Conservation (phyloP, 2,888 invertebrate species). For the Epirrhoe alternata region DNA sequence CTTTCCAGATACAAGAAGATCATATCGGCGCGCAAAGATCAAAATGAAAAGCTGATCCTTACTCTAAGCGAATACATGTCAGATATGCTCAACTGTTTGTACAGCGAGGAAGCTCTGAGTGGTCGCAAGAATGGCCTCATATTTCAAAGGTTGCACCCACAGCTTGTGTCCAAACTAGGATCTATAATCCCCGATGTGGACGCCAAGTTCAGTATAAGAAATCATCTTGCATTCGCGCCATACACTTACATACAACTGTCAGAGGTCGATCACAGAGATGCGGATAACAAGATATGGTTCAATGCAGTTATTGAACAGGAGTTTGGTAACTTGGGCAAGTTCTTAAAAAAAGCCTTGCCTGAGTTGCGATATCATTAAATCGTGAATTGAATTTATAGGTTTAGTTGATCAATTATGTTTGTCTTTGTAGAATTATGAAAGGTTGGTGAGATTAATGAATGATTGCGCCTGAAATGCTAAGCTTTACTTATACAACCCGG, state of each 20-base stretch:
- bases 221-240: constrained; percentile 70
- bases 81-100: constrained; percentile 72
- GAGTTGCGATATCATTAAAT: constrained; percentile 48
- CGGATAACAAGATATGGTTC: constrained; percentile 63
- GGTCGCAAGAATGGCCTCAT: constrained; percentile 59
- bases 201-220: constrained; percentile 63
- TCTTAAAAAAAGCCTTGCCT: constrained; percentile 60
- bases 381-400: not conserved
- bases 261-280: constrained; percentile 51
- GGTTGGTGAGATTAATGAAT: not conserved
- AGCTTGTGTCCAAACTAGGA: constrained; percentile 61
- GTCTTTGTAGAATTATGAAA: not conserved
- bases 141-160: constrained; percentile 64
- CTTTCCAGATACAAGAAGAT: constrained; percentile 68
- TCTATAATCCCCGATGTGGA: constrained; percentile 65
- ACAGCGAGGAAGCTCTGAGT: constrained; percentile 60
- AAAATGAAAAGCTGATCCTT: constrained; percentile 54
- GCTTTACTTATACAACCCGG: constrained; percentile 14
- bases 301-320: constrained; percentile 57
- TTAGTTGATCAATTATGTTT: not conserved
- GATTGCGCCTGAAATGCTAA: constrained; percentile 22
- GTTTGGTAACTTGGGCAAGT: constrained; percentile 58
- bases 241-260: constrained; percentile 62
- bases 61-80: constrained; percentile 59
- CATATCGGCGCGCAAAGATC: constrained; percentile 51